Base-by-base conservation (phyloP, 2,888 invertebrate genomes). In the Leptinotarsa peninsularis region DNA sequence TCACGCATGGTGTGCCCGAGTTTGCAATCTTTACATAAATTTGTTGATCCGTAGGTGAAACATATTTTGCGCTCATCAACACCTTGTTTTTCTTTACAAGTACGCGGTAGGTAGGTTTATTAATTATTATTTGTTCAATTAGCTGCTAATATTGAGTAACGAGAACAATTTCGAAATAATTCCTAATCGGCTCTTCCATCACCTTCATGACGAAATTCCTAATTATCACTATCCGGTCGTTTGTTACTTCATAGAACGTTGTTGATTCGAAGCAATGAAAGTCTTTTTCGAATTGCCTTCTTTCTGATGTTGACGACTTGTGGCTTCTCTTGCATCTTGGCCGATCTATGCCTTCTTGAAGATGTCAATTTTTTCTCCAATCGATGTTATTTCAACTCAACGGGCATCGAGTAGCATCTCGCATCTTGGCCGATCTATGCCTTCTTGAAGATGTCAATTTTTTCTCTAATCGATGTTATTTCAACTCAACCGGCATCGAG, bases 1-100 rank as follows among this genome's bases (percentile, higher is more conserved):
- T 33, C 49, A 69, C 43, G 54, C 56, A 7, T 14, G 43, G 17
- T n/a, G 58, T 5, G 7, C 49, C 2, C 33, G 4, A 43, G 33
- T 56, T 56, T n/a, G 54, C 56, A 52, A 58, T 58, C 56, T 69
- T 69, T 43, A 69, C 15, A 56, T 58, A 33, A 54, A 70, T 70
- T 60, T 60, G 58, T 70, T 49, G 58, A 58, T 58, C 58, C 10
- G 58, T 58, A 23, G 49, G 58, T 70, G 70, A 70, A 70, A 70
- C 58, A 70, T 49, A 49, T n/a, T 49, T 60, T 58, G 43, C 14
- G 68, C 68, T 54, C 49, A 70, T 70, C 58, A 70, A 70, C 70
- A 58, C 70, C 60, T 70, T 33, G 49, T 70, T 58, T 10, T 56
- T 4, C 43, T 18, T 10, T 13, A 58, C 2, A 14, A 58, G 69